phyloP scores from a whole-genome alignment of 2,888 invertebrate species.

The Thecophora atra region DNA sequence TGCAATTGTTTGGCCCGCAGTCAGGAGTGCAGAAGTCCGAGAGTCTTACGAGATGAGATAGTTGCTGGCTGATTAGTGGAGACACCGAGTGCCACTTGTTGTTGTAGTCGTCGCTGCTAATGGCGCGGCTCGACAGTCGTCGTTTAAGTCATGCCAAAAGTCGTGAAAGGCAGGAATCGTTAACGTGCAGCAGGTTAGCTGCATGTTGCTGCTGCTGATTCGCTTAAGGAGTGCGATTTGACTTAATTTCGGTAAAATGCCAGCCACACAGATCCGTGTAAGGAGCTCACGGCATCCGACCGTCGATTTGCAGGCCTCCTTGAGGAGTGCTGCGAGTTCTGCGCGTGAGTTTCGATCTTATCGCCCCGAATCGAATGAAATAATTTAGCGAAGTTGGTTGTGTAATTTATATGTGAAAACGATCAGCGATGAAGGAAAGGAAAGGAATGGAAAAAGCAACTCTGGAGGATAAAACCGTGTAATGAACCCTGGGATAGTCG shows the following conservation, averaged over 20 bases:
- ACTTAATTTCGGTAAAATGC: conserved; percentile 58
- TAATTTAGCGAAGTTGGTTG: conserved; percentile 64
- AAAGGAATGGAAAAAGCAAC: not conserved
- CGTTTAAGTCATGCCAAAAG: conserved; percentile 44
- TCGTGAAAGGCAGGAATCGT: conserved; percentile 17
- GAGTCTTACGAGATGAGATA: conserved; percentile 60
- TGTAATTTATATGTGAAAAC: conserved; percentile 32
- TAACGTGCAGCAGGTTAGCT: not conserved
- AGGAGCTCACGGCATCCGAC: conserved; percentile 26
- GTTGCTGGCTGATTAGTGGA: conserved; percentile 63
- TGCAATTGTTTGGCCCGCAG: conserved; percentile 9
- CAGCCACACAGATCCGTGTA: conserved; percentile 27
- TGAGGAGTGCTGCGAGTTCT: conserved; percentile 5
- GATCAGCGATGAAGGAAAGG: not conserved
- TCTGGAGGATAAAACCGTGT: not conserved
- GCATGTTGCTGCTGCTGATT: conserved; percentile 40
- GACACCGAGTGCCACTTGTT: conserved; percentile 43
- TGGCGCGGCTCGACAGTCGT: conserved; percentile 44
- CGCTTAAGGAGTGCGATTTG: conserved; percentile 54
- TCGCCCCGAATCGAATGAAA: conserved; percentile 61
- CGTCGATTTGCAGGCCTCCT: conserved; percentile 19
- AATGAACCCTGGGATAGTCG: not conserved
- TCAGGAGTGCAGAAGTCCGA: conserved; percentile 24
- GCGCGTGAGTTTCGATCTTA: conserved; percentile 63
- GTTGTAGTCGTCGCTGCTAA: conserved; percentile 37